Evolutionary conservation across 2,888 invertebrate species (phyloP).

Genomic region (Trimorus sp.): DNA sequence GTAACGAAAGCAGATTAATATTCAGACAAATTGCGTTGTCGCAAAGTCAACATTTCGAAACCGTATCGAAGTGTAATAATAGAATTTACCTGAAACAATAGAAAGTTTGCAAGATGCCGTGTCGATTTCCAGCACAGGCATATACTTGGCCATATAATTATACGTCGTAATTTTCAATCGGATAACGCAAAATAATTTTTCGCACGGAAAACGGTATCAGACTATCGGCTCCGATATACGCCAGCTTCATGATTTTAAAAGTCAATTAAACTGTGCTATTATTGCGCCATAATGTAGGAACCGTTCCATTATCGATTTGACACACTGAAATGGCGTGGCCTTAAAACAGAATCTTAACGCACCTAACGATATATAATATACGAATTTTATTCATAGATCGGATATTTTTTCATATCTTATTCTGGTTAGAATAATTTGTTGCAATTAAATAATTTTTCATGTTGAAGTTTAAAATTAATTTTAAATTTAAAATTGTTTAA

Average conservation of each 20-base stretch:
- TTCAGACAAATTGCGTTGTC: slow-evolving; percentile 34
- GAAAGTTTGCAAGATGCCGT: slow-evolving; percentile 34
- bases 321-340: slow-evolving; percentile 8
- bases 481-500: neutral
- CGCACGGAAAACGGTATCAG: neutral
- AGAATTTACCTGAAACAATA: slow-evolving; percentile 43
- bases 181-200: slow-evolving; percentile 27
- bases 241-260: slow-evolving; percentile 4
- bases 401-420: too few species aligned
- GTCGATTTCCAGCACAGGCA: slow-evolving; percentile 30
- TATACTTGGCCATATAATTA: slow-evolving; percentile 38
- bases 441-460: too few species aligned
- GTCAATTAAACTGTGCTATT: slow-evolving; percentile 8
- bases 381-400: slow-evolving; percentile 56
- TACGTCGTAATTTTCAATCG: slow-evolving; percentile 31
- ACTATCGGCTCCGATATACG: too few species aligned
- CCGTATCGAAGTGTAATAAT: slow-evolving; percentile 39
- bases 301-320: slow-evolving; percentile 44
- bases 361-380: slow-evolving; percentile 36
- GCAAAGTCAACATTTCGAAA: slow-evolving; percentile 32
- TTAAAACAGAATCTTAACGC: slow-evolving; percentile 42
- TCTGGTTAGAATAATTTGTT: too few species aligned
- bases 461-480: too few species aligned
- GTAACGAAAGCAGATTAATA: slow-evolving; percentile 31
- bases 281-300: slow-evolving; percentile 15